phyloP scores from a whole-genome alignment of 2,113 vertebrate genomes.

The Natator depressus region DNA sequence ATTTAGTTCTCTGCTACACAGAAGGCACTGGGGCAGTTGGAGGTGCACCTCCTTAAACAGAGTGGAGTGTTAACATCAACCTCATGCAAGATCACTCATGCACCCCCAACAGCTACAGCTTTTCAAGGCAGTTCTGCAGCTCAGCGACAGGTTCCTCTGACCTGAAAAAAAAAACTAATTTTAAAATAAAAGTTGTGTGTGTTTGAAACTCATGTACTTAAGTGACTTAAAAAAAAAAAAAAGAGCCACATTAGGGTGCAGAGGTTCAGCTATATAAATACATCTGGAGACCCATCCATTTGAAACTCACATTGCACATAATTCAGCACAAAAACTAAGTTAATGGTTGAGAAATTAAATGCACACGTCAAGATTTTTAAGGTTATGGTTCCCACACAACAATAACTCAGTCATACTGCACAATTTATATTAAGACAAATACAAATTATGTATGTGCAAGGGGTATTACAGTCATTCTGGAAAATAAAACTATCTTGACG shows the following conservation, averaged over 20 bases:
- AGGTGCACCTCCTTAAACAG: accelerated
- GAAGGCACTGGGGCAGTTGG: neutral
- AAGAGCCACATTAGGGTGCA: no score
- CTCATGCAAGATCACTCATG: neutral
- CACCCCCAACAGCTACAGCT: neutral
- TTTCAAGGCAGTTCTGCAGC: neutral
- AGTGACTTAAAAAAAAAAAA: no score
- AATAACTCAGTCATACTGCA: no score
- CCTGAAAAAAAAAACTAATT: neutral
- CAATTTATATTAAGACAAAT: constrained; percentile 24
- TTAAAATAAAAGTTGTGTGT: neutral
- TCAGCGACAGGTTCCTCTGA: neutral
- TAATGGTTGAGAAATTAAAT: neutral
- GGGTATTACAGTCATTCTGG: neutral
- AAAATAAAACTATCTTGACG: neutral
- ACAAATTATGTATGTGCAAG: neutral
- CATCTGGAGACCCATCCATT: neutral
- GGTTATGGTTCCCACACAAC: neutral
- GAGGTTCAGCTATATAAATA: no score
- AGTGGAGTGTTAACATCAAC: neutral
- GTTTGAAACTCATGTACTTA: neutral
- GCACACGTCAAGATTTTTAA: neutral
- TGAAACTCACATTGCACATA: neutral
- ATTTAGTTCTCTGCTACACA: neutral
- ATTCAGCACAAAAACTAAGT: neutral